A percentile compares a stretch with the other conserved stretches of the same genome.
These are phyloP conservation scores for Hylaea fasciaria DNA, from an alignment of 2,888 invertebrate genomes.

Conservation along the genomic window DNA sequence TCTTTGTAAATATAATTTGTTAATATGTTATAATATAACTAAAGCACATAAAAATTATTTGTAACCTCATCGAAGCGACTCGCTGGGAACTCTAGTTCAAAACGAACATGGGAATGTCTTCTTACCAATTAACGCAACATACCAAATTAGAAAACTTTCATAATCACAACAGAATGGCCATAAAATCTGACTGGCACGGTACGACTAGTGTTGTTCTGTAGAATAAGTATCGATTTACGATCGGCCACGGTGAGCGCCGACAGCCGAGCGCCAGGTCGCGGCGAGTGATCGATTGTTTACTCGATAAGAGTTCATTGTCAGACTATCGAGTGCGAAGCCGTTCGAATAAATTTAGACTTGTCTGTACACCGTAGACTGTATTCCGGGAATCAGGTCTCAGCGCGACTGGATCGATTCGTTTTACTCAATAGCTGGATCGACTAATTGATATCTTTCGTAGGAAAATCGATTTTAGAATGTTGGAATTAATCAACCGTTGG, in stretches of 20 bases:
- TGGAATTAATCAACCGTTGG: constrained; percentile 29
- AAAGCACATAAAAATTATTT: background rate
- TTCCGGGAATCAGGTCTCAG: constrained; percentile 62
- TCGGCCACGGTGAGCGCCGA: constrained; percentile 69
- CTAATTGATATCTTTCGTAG: constrained; percentile 28
- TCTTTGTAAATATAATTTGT: too few species aligned
- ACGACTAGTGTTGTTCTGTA: constrained; percentile 66
- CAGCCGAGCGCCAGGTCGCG: constrained; percentile 75
- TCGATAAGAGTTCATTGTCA: constrained; percentile 81
- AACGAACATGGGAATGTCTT: constrained; percentile 27
- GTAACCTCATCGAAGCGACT: constrained; percentile 1
- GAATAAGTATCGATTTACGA: constrained; percentile 75
- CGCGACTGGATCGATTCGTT: constrained; percentile 49
- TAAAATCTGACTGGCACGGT: constrained; percentile 69
- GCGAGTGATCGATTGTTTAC: constrained; percentile 79
- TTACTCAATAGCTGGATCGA: constrained; percentile 17
- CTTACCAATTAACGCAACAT: constrained; percentile 48
- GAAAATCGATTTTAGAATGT: constrained; percentile 22
- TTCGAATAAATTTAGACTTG: constrained; percentile 75
- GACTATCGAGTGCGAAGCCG: constrained; percentile 74
- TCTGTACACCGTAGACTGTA: constrained; percentile 56
- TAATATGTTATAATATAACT: too few species aligned
- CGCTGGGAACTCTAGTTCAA: constrained; percentile 24
- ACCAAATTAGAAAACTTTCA: constrained; percentile 55
- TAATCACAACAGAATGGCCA: constrained; percentile 67